phyloP scores from a whole-genome alignment of 2,797 vertebrate species.

The Selene dorsalis region DNA sequence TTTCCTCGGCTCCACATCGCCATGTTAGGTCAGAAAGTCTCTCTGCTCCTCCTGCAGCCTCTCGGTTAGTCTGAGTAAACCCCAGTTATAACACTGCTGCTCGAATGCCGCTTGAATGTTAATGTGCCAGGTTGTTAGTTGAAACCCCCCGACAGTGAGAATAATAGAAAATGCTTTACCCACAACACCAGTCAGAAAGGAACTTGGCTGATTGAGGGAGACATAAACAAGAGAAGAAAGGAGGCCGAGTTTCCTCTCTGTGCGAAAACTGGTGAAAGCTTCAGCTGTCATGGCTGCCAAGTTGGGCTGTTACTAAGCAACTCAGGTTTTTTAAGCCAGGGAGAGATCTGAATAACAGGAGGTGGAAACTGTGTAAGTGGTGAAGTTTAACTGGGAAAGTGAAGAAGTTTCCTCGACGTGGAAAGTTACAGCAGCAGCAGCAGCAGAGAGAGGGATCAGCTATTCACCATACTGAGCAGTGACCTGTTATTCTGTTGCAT shows the following conservation, averaged over 20 bases:
- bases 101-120: slow-evolving; percentile 62
- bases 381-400: neutral
- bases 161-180: slow-evolving; percentile 31
- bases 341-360: neutral
- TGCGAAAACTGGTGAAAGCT: slow-evolving; percentile 7
- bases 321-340: slow-evolving; percentile 1
- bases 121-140: slow-evolving; percentile 33
- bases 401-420: neutral
- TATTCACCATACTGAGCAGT: slow-evolving; percentile 2
- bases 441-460: neutral
- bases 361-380: neutral
- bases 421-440: neutral
- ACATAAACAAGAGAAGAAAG: slow-evolving; percentile 51
- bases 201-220: slow-evolving; percentile 46
- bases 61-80: slow-evolving; percentile 29
- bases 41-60: slow-evolving; percentile 46
- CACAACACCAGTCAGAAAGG: neutral
- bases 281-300: slow-evolving; percentile 1
- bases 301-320: slow-evolving; percentile 62
- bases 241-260: slow-evolving; percentile 23
- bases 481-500: slow-evolving; percentile 53
- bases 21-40: slow-evolving; percentile 73
- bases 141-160: slow-evolving; percentile 7
- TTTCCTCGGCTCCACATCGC: slow-evolving; percentile 22
- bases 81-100: neutral